Evolutionary conservation across 2,888 invertebrate genomes (phyloP), one percentile per base, ranked within the genome.

Genomic region (Endotricha flammealis): DNA sequence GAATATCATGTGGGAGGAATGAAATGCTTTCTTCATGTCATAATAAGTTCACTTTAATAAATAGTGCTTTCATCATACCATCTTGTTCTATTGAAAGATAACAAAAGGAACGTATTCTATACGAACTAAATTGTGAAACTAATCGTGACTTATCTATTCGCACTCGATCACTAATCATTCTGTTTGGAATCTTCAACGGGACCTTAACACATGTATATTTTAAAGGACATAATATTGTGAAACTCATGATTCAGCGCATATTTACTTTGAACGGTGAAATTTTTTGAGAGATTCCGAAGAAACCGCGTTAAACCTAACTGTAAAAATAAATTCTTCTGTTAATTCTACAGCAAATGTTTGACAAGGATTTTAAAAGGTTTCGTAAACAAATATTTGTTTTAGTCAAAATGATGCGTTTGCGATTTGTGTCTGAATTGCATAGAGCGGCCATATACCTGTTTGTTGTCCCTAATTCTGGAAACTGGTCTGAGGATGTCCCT

Each of bases 71-170:
- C 25, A 20, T 29, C 9, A 34, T 17, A 29, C 20, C 8, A 30
- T 22, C 28, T 9, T 32, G 34, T 40, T 28, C 29, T 30, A 36
- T 44, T 37, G 36, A 34, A 50, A 27, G 32, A 46, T 45, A 55
- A 57, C 50, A 54, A 53, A 63, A 39, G 46, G 47, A 45, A 46
- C 50, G 46, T 42, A 53, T 53, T 41, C 38, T 43, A 46, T 48
- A 38, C 35, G 49, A 39, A 43, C 42, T 37, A 41, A 36, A 52
- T 69, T 69, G 56, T 64, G 42, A 64, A 59, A 66, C 41, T 38
- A 48, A 41, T 53, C 71, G 69, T 76, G 76, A 64, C 62, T 48
- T 31, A 42, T 41, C 51, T 49, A 63, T 78, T 78, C 64, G 69
- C 62, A 43, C 46, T 37, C 42, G 47, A 56, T 50, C 52, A 74